Percentiles rank a stretch among this genome's conserved stretches.
Evolutionary conservation across 2,888 invertebrate species (phyloP).

Genomic region (Pristionchus fissidentatus): DNA sequence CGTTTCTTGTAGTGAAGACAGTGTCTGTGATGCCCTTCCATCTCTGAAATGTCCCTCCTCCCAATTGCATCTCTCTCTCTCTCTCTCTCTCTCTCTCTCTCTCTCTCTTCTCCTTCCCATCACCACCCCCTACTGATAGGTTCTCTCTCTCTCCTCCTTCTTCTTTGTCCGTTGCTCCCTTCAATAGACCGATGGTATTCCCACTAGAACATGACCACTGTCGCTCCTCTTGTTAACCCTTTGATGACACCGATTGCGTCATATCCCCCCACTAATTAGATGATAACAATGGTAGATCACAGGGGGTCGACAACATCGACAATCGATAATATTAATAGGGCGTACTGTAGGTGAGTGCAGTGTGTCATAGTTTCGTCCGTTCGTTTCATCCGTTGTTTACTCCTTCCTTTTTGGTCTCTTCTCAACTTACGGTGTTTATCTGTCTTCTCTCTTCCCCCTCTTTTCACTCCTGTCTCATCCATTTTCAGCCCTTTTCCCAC

Average conservation of each 20-base stretch:
- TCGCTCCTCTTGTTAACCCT: constrained; percentile 22
- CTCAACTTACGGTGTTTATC: no score
- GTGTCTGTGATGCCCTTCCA: background rate
- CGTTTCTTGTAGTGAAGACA: no score
- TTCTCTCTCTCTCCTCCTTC: background rate
- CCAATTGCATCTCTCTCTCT: constrained; percentile 9
- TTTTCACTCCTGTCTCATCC: no score
- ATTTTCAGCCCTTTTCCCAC: no score
- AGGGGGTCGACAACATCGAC: no score
- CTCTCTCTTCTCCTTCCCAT: constrained; percentile 20
- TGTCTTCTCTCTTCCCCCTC: no score
- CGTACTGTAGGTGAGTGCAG: background rate
- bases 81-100: background rate
- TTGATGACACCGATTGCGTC: constrained; percentile 36
- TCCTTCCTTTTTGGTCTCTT: background rate
- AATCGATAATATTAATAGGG: background rate
- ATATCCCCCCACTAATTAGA: constrained; percentile 13
- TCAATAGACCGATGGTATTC: background rate
- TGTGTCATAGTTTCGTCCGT: background rate
- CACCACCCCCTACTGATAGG: constrained; percentile 41
- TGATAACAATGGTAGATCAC: background rate
- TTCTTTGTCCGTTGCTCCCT: constrained; percentile 2
- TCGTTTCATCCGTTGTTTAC: background rate
- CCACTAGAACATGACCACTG: background rate
- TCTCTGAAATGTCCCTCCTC: background rate